Percentiles rank a stretch among this genome's conserved stretches.
phyloP scores from a whole-genome alignment of 2,797 vertebrate genomes.

The Lepidocolaptes lacrymiger region DNA sequence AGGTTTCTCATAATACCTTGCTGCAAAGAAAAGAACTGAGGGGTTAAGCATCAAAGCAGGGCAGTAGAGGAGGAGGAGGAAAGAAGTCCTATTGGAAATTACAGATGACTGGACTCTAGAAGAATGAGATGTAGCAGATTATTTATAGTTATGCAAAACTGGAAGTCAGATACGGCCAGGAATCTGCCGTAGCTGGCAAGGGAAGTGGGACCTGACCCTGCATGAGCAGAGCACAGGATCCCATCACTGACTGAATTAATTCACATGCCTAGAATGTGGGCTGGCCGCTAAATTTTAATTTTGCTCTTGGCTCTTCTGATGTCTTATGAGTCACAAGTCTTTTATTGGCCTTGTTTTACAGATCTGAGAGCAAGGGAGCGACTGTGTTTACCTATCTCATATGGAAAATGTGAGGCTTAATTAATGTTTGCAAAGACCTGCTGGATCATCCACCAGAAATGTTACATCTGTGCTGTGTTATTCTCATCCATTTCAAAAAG shows the following conservation, averaged over 20 bases:
- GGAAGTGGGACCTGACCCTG: neutral
- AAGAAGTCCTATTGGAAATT: conserved; percentile 15
- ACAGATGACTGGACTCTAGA: neutral
- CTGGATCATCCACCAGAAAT: conserved; percentile 37
- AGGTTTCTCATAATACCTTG: neutral
- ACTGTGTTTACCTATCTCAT: conserved; percentile 44
- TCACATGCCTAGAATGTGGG: neutral
- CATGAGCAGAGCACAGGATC: neutral
- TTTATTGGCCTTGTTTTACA: conserved; percentile 34
- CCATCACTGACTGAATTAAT: neutral
- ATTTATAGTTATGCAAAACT: conserved; percentile 40
- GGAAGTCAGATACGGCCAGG: conserved; percentile 16
- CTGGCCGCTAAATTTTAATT: neutral
- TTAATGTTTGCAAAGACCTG: conserved; percentile 25
- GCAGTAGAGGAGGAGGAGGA: conserved; percentile 11
- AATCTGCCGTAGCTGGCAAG: neutral
- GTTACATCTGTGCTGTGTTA: conserved; percentile 17
- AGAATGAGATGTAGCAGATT: conserved; percentile 16
- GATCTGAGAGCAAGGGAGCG: neutral
- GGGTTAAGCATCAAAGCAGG: conserved; percentile 26
- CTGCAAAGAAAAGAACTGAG: neutral
- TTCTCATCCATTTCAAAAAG: neutral
- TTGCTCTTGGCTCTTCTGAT: conserved; percentile 35
- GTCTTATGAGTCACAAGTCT: conserved; percentile 37
- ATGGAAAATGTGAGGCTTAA: conserved; percentile 50